Evolutionary conservation across 1,140 invertebrate species (phyloP).

Genomic region (Octopus sinensis): DNA sequence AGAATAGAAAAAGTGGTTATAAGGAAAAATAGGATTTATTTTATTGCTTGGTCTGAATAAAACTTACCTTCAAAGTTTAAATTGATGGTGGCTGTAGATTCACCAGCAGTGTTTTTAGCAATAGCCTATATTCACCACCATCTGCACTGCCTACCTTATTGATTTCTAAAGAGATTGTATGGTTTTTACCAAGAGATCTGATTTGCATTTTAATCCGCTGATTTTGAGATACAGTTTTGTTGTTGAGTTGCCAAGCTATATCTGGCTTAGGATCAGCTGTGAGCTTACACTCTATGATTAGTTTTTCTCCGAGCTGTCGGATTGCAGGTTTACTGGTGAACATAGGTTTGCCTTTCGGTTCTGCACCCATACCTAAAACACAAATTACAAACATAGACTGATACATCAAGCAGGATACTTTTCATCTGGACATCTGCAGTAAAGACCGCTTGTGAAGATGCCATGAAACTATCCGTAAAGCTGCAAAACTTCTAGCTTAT

Average conservation of each 20-base stretch:
- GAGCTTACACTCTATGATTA: slow-evolving; percentile 92
- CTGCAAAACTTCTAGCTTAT: too few species aligned
- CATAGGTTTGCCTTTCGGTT: slow-evolving; percentile 66
- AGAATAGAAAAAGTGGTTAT: too few species aligned
- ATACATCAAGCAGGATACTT: too few species aligned
- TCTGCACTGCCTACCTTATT: slow-evolving; percentile 92
- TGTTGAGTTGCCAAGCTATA: slow-evolving; percentile 86
- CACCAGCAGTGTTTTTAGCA: slow-evolving; percentile 94
- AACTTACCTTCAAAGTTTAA: slow-evolving; percentile 81
- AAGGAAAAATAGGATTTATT: too few species aligned
- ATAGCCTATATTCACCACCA: slow-evolving; percentile 93
- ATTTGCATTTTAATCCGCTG: slow-evolving; percentile 88
- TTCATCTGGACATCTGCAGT: too few species aligned
- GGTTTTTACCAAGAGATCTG: slow-evolving; percentile 73
- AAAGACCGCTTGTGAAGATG: too few species aligned
- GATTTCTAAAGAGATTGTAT: slow-evolving; percentile 79
- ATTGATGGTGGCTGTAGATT: slow-evolving; percentile 95
- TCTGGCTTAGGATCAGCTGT: slow-evolving; percentile 89
- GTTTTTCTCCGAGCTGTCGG: slow-evolving; percentile 79
- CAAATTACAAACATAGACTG: neutral
- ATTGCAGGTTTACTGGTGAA: slow-evolving; percentile 95
- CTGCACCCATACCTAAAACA: slow-evolving; percentile 1
- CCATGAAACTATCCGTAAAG: too few species aligned
- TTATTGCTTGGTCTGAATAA: too few species aligned
- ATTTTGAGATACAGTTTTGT: slow-evolving; percentile 85